Percentiles rank a stretch among this genome's conserved stretches.
phyloP scores from a whole-genome alignment of 2,888 invertebrate genomes.

The Macropis europaea region DNA sequence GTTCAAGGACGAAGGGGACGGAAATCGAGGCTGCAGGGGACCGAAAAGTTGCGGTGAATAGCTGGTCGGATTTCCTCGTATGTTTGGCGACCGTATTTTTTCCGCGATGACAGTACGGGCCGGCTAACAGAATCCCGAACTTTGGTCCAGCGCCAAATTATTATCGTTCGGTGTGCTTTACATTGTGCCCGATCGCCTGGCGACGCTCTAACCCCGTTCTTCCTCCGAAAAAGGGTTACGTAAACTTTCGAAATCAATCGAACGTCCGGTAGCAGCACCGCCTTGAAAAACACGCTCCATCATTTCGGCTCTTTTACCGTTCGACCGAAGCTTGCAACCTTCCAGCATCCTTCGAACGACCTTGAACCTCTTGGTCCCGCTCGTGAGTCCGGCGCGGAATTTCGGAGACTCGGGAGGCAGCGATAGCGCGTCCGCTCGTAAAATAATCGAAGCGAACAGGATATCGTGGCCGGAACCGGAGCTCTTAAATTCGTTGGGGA shows the following conservation, averaged over 20 bases:
- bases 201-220: conserved; percentile 56
- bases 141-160: conserved; percentile 74
- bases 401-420: too few relatives aligned
- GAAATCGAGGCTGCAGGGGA: conserved; percentile 28
- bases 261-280: not conserved
- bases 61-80: conserved; percentile 52
- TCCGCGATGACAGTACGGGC: conserved; percentile 61
- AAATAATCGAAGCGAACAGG: too few relatives aligned
- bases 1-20: conserved; percentile 17
- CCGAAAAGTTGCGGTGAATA: conserved; percentile 54
- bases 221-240: conserved; percentile 52
- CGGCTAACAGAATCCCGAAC: conserved; percentile 69
- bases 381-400: too few relatives aligned
- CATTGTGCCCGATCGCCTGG: conserved; percentile 59
- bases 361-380: too few relatives aligned
- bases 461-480: too few relatives aligned
- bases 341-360: too few relatives aligned
- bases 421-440: too few relatives aligned
- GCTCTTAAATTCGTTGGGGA: not conserved
- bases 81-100: conserved; percentile 71
- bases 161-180: conserved; percentile 63
- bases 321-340: too few relatives aligned
- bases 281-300: conserved; percentile 33
- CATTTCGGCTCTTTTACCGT: too few relatives aligned
- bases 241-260: conserved; percentile 51